Conservation (phyloP, 2,888 invertebrate genomes). For the Epirrhoe tristata region DNA sequence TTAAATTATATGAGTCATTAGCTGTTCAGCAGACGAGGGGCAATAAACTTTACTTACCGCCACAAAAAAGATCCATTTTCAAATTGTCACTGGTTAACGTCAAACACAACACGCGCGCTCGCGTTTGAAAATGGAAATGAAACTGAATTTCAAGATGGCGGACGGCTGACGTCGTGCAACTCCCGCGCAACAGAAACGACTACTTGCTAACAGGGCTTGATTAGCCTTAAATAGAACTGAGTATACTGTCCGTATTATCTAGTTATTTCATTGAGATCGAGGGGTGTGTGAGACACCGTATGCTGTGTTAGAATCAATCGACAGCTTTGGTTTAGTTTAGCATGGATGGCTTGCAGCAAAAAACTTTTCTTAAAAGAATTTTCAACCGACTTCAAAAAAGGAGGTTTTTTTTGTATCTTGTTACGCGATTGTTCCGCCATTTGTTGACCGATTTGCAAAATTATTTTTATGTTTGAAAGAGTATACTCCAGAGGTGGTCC, state of each 20-base stretch:
- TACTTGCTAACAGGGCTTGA: conserved; percentile 87
- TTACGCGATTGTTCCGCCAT: too few relatives aligned
- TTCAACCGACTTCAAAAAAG: too few relatives aligned
- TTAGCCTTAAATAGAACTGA: conserved; percentile 87
- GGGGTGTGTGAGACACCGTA: conserved; percentile 67
- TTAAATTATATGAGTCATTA: conserved; percentile 32
- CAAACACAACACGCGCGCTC: conserved; percentile 71
- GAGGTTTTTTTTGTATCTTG: too few relatives aligned
- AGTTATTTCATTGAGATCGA: conserved; percentile 84
- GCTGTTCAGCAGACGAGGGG: conserved; percentile 13
- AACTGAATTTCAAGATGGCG: conserved; percentile 70
- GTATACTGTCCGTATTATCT: conserved; percentile 81
- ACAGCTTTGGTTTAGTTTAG: conserved; percentile 1
- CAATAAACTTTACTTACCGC: conserved; percentile 50
- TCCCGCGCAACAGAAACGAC: conserved; percentile 80
- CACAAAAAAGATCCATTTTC: conserved; percentile 64
- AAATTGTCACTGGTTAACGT: conserved; percentile 74
- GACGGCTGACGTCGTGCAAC: conserved; percentile 60
- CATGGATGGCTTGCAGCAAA: too few relatives aligned
- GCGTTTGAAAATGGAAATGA: conserved; percentile 66
- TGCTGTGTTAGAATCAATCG: conserved; percentile 53
- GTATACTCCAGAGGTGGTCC: too few relatives aligned
- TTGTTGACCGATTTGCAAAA: too few relatives aligned
- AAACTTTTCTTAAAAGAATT: too few relatives aligned
- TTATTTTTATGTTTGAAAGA: too few relatives aligned